Evolutionary conservation across 1,140 invertebrate genomes (phyloP).

Genomic region (Lutraria rhynchaena): DNA sequence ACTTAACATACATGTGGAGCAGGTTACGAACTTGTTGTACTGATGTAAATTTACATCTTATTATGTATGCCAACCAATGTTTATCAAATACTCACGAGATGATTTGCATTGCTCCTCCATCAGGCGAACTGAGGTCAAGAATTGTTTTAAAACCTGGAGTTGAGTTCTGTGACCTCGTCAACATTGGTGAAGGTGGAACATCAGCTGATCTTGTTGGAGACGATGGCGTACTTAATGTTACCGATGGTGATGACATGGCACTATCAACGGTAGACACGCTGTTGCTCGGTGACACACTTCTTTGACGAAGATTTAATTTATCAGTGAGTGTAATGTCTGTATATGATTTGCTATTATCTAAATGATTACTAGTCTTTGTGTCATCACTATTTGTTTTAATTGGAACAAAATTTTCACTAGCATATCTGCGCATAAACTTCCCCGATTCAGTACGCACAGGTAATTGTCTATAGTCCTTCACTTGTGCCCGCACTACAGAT

Average conservation of each 20-base stretch:
- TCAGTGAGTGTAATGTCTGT: slow-evolving; percentile 4
- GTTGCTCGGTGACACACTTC: slow-evolving; percentile 56
- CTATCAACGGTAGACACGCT: slow-evolving; percentile 57
- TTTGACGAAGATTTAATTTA: slow-evolving; percentile 17
- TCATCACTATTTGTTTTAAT: slow-evolving; percentile 1
- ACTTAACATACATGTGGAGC: no score
- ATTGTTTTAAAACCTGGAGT: slow-evolving; percentile 41
- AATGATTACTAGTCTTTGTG: slow-evolving; percentile 7
- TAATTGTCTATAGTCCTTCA: slow-evolving; percentile 53
- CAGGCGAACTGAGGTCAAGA: slow-evolving; percentile 32
- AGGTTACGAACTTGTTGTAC: background rate
- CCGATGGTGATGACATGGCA: slow-evolving; percentile 52
- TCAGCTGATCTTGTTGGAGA: slow-evolving; percentile 39
- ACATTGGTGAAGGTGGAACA: slow-evolving; percentile 26
- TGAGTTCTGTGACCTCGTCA: slow-evolving; percentile 38
- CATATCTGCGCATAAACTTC: slow-evolving; percentile 56
- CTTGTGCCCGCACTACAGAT: slow-evolving; percentile 38
- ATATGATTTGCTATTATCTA: slow-evolving; percentile 31
- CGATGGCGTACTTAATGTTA: slow-evolving; percentile 49
- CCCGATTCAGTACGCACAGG: slow-evolving; percentile 45
- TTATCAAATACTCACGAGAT: slow-evolving; percentile 15
- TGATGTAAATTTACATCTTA: background rate
- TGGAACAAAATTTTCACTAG: slow-evolving; percentile 37
- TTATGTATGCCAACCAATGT: background rate
- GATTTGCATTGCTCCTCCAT: slow-evolving; percentile 28